Base-by-base conservation (phyloP, 2,888 invertebrate species). In the Harmothoe impar region DNA sequence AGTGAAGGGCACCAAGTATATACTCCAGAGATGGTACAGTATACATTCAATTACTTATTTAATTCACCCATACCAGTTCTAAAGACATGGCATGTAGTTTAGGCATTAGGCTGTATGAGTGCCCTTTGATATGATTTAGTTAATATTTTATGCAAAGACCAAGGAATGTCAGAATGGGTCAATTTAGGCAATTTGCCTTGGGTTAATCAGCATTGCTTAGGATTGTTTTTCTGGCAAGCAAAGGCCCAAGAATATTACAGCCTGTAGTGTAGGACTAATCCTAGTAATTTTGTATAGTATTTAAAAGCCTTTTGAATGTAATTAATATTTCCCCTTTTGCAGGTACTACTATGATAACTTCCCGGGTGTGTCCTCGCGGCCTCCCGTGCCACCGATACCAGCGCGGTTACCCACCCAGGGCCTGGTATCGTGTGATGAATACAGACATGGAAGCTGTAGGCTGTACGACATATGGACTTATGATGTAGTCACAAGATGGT, bases 271-370 rank as follows among this genome's bases (percentile, higher is more conserved):
- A n/a, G n/a, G n/a, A n/a, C n/a, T n/a, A n/a, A n/a, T n/a, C n/a
- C n/a, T n/a, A n/a, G n/a, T n/a, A n/a, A n/a, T n/a, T n/a, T n/a
- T n/a, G n/a, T n/a, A n/a, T n/a, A n/a, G n/a, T n/a, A n/a, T n/a
- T n/a, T n/a, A n/a, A n/a, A n/a, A n/a, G n/a, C n/a, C n/a, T n/a
- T n/a, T n/a, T n/a, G n/a, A n/a, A n/a, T n/a, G n/a, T n/a, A n/a
- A n/a, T n/a, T n/a, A n/a, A n/a, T n/a, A 43, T 43, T 43, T 10
- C 10, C 43, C 43, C 33, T n/a, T 31, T 68, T 89, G 10, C 89
- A 89, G 89, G 89, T 89, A 89, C 43, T 68, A 89, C 31, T 89
- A 89, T 35, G 56, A 89, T 20, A 89, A 89, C 43, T 89, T 68
- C 68, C 89, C 89, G 17, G 89, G 89, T 23, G 62, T 89, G 25